Conservation (phyloP, 2,888 invertebrate genomes). For the Euzophera pinguis region DNA sequence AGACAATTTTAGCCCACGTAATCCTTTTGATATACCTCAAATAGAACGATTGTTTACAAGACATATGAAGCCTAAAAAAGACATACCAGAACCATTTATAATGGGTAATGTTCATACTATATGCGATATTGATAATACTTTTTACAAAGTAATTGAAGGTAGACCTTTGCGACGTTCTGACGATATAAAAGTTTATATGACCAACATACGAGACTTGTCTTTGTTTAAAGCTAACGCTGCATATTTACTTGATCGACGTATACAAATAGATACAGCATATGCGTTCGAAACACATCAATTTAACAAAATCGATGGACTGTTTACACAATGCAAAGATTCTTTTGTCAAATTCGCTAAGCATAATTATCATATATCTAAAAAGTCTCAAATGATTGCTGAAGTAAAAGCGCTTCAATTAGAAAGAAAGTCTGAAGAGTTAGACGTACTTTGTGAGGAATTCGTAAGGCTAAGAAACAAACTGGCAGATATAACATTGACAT, state of each 20-base stretch:
- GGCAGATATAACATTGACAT: slow-evolving; percentile 22
- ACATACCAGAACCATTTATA: slow-evolving; percentile 26
- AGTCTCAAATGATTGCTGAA: slow-evolving; percentile 24
- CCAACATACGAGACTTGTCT: slow-evolving; percentile 32
- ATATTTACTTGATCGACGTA: slow-evolving; percentile 33
- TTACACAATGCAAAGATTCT: slow-evolving; percentile 20
- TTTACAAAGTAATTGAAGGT: slow-evolving; percentile 38
- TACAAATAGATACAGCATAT: slow-evolving; percentile 26
- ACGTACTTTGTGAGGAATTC: slow-evolving; percentile 25
- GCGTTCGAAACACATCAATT: slow-evolving; percentile 26
- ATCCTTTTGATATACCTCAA: slow-evolving; percentile 30
- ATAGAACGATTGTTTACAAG: slow-evolving; percentile 24
- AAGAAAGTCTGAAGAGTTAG: slow-evolving; percentile 25
- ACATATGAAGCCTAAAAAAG: slow-evolving; percentile 20
- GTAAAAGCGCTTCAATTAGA: slow-evolving; percentile 21
- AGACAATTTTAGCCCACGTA: slow-evolving; percentile 19
- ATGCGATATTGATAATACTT: slow-evolving; percentile 34
- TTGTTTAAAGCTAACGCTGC: slow-evolving; percentile 31
- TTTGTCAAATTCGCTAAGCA: slow-evolving; percentile 31
- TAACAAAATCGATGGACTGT: slow-evolving; percentile 20
- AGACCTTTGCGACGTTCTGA: slow-evolving; percentile 31
- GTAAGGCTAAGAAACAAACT: slow-evolving; percentile 32
- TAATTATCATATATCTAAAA: slow-evolving; percentile 28
- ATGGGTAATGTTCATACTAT: slow-evolving; percentile 32
- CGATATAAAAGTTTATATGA: slow-evolving; percentile 36